Evolutionary conservation across 2,888 invertebrate species (phyloP), one percentile per base, ranked within the genome.

Genomic region (Tipula confusa): DNA sequence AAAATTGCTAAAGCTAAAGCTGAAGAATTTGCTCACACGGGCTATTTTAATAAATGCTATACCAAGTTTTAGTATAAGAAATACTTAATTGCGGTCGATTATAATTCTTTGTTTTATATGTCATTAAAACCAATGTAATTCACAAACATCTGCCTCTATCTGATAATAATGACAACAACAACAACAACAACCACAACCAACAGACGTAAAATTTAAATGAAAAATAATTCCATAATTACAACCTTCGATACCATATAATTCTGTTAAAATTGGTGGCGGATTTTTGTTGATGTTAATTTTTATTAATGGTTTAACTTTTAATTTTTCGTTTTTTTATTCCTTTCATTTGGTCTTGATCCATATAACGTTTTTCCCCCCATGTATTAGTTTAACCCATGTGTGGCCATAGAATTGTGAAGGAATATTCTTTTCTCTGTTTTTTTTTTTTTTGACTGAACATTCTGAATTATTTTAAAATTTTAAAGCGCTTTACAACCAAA

Each of bases 241-340:
- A 64, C 64, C 64, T 64, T 64, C 64, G 64, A 9, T 64, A 64
- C 64, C 64, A 64, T 64, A 64, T 64, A 48, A 48, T 48, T 18
- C 5, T 4, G 15, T 15, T 48, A 48, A 18, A 64, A 64, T 64
- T 64, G 64, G 18, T 64, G 64, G 64, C 9, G 24, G 64, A 64
- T 18, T 64, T 24, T 64, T 64, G 11, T 24, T 11, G 64, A 64
- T 64, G 64, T 64, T 24, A 64, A 64, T 64, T 24, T 24, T 11
- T 64, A 6, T 64, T 64, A 64, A 64, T 64, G 64, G 64, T 64
- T 64, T 24, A 24, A 64, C 24, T 24, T 64, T 64, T 64, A 64
- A 24, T 64, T 64, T 64, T 64, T 15, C 11, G 33, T 33, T 64
- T 24, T 9, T 9, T 2, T 64, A 18, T 15, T 18, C 9, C 24